A percentile compares a stretch with the other conserved stretches of the same genome.
Evolutionary conservation across 2,888 invertebrate species (phyloP).

Genomic region (Salpingus planirostris): DNA sequence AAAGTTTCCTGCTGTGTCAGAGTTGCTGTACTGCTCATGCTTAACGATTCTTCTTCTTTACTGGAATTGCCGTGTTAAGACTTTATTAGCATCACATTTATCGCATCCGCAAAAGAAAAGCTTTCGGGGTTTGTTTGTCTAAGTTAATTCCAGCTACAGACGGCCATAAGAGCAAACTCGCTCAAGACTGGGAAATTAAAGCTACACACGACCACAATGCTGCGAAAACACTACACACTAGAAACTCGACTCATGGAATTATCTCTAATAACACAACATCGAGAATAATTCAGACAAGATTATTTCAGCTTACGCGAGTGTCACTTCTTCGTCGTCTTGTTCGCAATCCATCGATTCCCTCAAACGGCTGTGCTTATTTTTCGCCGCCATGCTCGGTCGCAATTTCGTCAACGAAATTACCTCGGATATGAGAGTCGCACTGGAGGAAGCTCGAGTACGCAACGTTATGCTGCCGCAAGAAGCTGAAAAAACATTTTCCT

Average conservation of each 20-base stretch:
- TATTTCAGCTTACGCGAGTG: constrained; percentile 39
- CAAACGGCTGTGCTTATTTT: constrained; percentile 48
- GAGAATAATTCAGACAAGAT: constrained; percentile 9
- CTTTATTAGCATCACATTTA: too few species aligned
- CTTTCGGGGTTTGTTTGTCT: too few species aligned
- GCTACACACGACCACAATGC: not conserved
- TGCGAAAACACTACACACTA: not conserved
- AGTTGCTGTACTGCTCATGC: constrained; percentile 35
- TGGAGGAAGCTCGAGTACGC: constrained; percentile 59
- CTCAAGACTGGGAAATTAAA: not conserved
- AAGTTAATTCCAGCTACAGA: too few species aligned
- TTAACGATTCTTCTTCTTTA: constrained; percentile 34
- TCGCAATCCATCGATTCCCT: constrained; percentile 52
- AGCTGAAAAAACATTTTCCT: constrained; percentile 23
- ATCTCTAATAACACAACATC: too few species aligned
- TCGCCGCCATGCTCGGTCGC: constrained; percentile 41
- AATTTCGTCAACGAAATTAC: constrained; percentile 62
- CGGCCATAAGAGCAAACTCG: too few species aligned
- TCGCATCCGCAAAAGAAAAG: too few species aligned
- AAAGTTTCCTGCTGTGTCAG: constrained; percentile 32
- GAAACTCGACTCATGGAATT: not conserved
- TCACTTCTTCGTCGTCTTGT: constrained; percentile 28
- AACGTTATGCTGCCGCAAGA: constrained; percentile 36
- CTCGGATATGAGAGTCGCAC: constrained; percentile 70
- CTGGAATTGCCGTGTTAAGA: too few species aligned